Evolutionary conservation across 35 echinoderm and acorn worm genomes (phyloP).

Genomic region (Heliocidaris erythrogramma): DNA sequence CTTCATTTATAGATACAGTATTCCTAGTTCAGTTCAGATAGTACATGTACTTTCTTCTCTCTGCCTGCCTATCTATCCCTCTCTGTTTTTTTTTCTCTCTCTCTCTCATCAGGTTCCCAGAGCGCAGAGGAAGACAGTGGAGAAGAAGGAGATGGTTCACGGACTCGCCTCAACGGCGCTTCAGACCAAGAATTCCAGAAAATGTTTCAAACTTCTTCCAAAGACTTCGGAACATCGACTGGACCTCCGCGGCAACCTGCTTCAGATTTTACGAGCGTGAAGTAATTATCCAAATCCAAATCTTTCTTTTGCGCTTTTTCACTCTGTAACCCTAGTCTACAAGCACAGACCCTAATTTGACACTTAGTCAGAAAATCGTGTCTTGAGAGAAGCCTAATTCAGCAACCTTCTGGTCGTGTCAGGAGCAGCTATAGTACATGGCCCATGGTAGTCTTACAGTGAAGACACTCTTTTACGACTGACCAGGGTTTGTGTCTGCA

Average conservation of each 20-base stretch:
- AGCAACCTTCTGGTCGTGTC: too few species aligned
- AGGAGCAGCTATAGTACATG: too few species aligned
- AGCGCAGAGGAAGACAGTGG: not conserved
- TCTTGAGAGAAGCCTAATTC: too few species aligned
- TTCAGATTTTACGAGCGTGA: not conserved
- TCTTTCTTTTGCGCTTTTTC: not conserved
- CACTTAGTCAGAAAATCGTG: too few species aligned
- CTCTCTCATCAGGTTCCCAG: not conserved
- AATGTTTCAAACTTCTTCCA: not conserved
- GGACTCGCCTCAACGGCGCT: not conserved
- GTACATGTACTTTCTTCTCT: not conserved
- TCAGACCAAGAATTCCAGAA: constrained; percentile 14
- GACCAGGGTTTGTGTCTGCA: too few species aligned
- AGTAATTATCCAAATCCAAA: not conserved
- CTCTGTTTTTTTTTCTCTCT: not conserved
- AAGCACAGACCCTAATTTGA: too few species aligned
- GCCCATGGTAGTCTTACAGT: too few species aligned
- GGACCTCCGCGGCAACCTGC: not conserved
- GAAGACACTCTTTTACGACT: too few species aligned
- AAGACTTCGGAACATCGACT: not conserved
- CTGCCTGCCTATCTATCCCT: not conserved
- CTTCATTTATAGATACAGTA: too few species aligned
- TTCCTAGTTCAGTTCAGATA: too few species aligned
- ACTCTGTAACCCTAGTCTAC: too few species aligned
- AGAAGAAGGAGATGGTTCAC: not conserved